Conservation (phyloP, 1,140 invertebrate species). For the Diprion similis region DNA sequence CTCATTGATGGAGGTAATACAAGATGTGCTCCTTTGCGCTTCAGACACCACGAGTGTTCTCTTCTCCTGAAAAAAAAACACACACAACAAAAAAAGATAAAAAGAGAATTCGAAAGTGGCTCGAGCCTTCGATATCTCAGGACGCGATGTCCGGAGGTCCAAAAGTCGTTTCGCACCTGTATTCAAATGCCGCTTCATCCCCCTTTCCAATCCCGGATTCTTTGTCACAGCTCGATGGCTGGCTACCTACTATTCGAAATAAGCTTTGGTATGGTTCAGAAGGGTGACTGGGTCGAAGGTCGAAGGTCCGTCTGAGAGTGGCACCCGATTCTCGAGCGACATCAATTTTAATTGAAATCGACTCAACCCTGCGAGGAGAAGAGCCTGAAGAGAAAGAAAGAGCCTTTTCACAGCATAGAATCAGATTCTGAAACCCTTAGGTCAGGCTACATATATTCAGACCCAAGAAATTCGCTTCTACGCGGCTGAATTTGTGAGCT, state of each 20-base stretch:
- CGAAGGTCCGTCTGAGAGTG: background rate
- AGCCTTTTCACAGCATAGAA: background rate
- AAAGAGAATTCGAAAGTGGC: background rate
- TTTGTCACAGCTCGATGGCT: too few relatives aligned
- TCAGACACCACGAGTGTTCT: background rate
- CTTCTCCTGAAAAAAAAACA: background rate
- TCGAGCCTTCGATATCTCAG: background rate
- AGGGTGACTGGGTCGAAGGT: background rate
- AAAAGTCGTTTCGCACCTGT: background rate
- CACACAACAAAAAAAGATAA: background rate
- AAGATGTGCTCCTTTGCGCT: too few relatives aligned
- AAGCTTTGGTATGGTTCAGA: too few relatives aligned
- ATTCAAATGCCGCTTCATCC: background rate
- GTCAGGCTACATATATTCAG: too few relatives aligned
- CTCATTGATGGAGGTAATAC: too few relatives aligned
- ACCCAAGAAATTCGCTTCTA: too few relatives aligned
- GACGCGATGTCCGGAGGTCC: background rate
- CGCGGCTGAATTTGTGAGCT: too few relatives aligned
- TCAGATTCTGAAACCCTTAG: background rate
- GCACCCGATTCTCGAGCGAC: background rate
- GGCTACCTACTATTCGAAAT: too few relatives aligned
- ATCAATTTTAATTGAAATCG: slow-evolving; percentile 1
- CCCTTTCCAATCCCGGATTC: too few relatives aligned
- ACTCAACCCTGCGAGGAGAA: background rate
- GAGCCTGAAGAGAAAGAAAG: background rate